Base-by-base conservation (phyloP, 53 echinoderm and acorn worm species). In the Holothuria scabra region DNA sequence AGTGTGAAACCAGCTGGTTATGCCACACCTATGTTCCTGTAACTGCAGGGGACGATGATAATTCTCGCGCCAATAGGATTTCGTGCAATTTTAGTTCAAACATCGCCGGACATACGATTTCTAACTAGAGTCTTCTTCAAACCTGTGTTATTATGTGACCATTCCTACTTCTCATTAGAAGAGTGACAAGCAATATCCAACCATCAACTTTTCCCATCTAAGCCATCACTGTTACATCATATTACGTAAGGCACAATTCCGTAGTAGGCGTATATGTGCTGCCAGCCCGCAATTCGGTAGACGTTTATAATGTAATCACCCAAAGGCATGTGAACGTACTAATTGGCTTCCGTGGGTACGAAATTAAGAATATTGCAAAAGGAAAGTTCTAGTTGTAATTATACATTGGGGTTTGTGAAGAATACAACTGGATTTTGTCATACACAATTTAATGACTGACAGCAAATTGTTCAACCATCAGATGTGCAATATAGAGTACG, bases 221-320 rank as follows among this genome's bases (percentile, higher is more conserved):
- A 41, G 41, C 44, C 34, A 69, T 30, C 13, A 22, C 19, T 69
- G 41, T 69, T 69, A 69, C 69, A 41, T 69, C 69, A 69, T 41
- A 35, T 69, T 69, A 69, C 69, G 69, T 69, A 69, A 69, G 32
- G 41, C 20, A 41, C 44, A 69, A 69, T 69, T 69, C 69, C 69
- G 69, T 11, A 69, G 69, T 69, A 37, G 41, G 19, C 34, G 69
- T 7, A 34, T 28, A 67, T 21, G 14, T 34, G 65, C 25, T 20
- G 31, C 25, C 28, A 29, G 12, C 28, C 31, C 65, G 31, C 65
- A 65, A 31, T 18, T 29, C 28, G 31, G 28, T 29, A 65, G 65
- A 65, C 12, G 31, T 12, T 28, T 31, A 23, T 8, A 65, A 65
- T 28, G 28, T 65, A 65, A 65, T 65, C 28, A 28, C 65, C 12